A percentile compares a stretch with the other conserved stretches of the same genome.
Conservation (phyloP, 1,140 invertebrate species). For the Aricia agestis region DNA sequence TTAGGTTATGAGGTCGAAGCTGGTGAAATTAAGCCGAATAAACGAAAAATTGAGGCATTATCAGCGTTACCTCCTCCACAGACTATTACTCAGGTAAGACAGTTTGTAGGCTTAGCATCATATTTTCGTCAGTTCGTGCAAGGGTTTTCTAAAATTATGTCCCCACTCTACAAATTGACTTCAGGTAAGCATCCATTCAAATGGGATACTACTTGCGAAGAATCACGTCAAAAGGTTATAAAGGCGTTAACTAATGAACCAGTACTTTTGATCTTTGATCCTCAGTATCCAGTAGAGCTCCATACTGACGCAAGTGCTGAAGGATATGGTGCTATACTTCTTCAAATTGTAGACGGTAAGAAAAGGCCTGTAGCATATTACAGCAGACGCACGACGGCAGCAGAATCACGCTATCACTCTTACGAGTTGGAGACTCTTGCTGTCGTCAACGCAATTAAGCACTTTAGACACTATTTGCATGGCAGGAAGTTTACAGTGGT, state of each 20-base stretch:
- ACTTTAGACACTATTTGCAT: too few relatives aligned
- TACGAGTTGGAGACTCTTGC: conserved; percentile 22
- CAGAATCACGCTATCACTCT: conserved; percentile 4
- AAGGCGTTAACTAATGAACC: conserved; percentile 21
- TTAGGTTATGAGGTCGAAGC: conserved; percentile 30
- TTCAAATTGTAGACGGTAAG: conserved; percentile 34
- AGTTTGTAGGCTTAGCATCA: conserved; percentile 35
- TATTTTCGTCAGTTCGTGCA: conserved; percentile 32
- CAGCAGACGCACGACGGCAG: conserved; percentile 18
- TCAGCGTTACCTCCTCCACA: conserved; percentile 33
- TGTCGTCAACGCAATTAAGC: conserved; percentile 20
- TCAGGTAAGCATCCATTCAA: conserved; percentile 3
- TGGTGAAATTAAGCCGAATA: conserved; percentile 32
- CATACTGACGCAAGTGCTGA: conserved; percentile 35
- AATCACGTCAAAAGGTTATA: conserved; percentile 15
- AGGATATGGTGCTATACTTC: conserved; percentile 25
- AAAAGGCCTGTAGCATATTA: conserved; percentile 22
- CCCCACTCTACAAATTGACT: conserved; percentile 5
- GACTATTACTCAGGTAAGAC: conserved; percentile 33
- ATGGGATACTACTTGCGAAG: neutral
- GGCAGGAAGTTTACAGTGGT: too few relatives aligned
- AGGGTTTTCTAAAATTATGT: conserved; percentile 22
- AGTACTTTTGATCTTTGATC: conserved; percentile 39
- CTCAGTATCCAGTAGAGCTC: conserved; percentile 32
- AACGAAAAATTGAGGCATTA: conserved; percentile 29